Conservation (phyloP, 2,797 vertebrate genomes). For the Macrochelys suwanniensis region DNA sequence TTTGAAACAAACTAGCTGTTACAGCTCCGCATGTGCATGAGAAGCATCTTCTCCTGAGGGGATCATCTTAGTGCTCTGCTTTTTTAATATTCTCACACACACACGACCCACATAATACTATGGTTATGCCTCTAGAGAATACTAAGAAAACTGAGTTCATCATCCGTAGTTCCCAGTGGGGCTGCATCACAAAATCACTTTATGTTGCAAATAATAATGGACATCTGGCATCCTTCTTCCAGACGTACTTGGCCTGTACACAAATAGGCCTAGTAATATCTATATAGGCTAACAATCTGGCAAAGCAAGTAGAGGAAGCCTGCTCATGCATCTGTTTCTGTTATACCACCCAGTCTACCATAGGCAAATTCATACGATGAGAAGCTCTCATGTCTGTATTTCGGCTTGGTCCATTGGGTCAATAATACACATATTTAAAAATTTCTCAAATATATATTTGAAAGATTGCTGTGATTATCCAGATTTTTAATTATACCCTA, state of each 20-base stretch:
- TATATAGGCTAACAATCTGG: neutral
- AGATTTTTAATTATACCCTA: neutral
- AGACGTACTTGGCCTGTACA: neutral
- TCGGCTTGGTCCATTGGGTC: neutral
- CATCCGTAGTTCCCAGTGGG: neutral
- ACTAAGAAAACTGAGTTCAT: neutral
- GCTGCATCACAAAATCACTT: neutral
- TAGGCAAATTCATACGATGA: neutral
- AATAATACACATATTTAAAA: neutral
- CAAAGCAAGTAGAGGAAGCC: neutral
- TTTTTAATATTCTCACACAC: neutral
- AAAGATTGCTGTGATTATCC: neutral
- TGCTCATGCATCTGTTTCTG: neutral
- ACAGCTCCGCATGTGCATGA: neutral
- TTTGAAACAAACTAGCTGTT: neutral
- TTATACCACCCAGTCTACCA: neutral
- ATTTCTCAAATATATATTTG: neutral
- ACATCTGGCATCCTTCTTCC: neutral
- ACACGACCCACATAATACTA: neutral
- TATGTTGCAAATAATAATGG: neutral
- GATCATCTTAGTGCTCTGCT: neutral
- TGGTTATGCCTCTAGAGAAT: neutral
- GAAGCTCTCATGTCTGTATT: neutral
- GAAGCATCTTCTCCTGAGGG: neutral
- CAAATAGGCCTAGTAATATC: neutral